Conservation (phyloP, 1,140 invertebrate genomes). For the Latrodectus geometricus region DNA sequence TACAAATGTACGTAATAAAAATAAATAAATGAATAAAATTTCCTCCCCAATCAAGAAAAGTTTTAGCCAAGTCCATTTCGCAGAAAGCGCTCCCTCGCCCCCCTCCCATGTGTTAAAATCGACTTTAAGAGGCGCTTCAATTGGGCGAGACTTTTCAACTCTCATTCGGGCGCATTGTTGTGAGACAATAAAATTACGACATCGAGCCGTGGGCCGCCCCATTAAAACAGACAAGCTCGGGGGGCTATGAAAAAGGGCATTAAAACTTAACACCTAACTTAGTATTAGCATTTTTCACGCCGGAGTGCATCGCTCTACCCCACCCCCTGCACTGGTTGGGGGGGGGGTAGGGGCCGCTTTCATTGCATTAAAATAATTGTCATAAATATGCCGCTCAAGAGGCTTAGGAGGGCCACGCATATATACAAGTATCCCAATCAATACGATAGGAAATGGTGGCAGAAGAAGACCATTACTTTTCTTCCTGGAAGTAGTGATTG, state of each 20-base stretch:
- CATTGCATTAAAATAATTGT: slow-evolving; percentile 63
- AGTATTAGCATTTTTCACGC: slow-evolving; percentile 61
- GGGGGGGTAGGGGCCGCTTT: slow-evolving; percentile 24
- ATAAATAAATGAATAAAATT: slow-evolving; percentile 5
- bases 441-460: slow-evolving; percentile 3
- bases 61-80: background rate
- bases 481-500: slow-evolving; percentile 42
- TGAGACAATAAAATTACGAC: slow-evolving; percentile 62
- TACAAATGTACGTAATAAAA: background rate
- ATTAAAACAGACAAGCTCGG: slow-evolving; percentile 41
- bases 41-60: background rate
- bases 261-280: slow-evolving; percentile 63
- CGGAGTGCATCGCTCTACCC: background rate
- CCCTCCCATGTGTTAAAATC: slow-evolving; percentile 50
- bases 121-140: slow-evolving; percentile 56
- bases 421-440: slow-evolving; percentile 48
- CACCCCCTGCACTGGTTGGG: slow-evolving; percentile 9
- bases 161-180: slow-evolving; percentile 44
- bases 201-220: slow-evolving; percentile 1
- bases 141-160: slow-evolving; percentile 58
- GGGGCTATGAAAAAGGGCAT: slow-evolving; percentile 32
- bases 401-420: background rate
- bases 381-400: slow-evolving; percentile 57
- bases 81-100: background rate
- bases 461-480: slow-evolving; percentile 37